phyloP scores from a whole-genome alignment of 2,888 invertebrate genomes.

The Mesorhabditis belari region DNA sequence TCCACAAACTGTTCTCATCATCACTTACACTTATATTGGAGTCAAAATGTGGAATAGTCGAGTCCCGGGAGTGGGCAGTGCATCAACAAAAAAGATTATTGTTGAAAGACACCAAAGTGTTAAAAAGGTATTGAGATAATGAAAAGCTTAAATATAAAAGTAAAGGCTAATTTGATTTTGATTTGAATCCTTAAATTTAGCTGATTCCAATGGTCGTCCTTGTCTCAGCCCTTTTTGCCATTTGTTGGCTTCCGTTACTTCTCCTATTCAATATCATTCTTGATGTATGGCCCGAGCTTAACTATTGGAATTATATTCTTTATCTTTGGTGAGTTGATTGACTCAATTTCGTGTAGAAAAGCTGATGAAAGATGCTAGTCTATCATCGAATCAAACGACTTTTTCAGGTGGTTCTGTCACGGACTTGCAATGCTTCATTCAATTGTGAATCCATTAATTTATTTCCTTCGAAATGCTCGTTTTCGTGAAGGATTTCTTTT shows the following conservation, averaged over 20 bases:
- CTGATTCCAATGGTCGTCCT: constrained; percentile 51
- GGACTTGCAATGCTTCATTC: constrained; percentile 52
- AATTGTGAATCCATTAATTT: constrained; percentile 49
- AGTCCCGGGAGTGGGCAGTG: constrained; percentile 37
- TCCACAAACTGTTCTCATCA: constrained; percentile 47
- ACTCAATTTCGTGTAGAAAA: neutral
- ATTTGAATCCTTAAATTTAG: constrained; percentile 24
- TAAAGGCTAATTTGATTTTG: constrained; percentile 3
- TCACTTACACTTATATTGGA: constrained; percentile 52
- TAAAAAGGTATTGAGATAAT: constrained; percentile 39
- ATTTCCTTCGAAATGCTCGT: constrained; percentile 55
- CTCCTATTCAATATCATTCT: constrained; percentile 48
- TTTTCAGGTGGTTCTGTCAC: constrained; percentile 47
- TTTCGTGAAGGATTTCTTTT: constrained; percentile 76
- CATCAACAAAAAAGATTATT: constrained; percentile 29
- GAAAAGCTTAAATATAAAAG: neutral
- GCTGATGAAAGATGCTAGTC: neutral
- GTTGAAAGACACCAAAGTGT: constrained; percentile 48
- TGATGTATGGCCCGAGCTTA: constrained; percentile 35
- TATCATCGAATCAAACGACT: neutral
- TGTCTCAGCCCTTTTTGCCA: constrained; percentile 46
- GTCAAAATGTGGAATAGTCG: constrained; percentile 50
- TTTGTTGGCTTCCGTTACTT: constrained; percentile 52
- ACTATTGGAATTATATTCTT: constrained; percentile 42
- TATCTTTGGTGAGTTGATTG: constrained; percentile 42